Conservation (phyloP, 2,888 invertebrate species). For the Polydrusus tereticollis region DNA sequence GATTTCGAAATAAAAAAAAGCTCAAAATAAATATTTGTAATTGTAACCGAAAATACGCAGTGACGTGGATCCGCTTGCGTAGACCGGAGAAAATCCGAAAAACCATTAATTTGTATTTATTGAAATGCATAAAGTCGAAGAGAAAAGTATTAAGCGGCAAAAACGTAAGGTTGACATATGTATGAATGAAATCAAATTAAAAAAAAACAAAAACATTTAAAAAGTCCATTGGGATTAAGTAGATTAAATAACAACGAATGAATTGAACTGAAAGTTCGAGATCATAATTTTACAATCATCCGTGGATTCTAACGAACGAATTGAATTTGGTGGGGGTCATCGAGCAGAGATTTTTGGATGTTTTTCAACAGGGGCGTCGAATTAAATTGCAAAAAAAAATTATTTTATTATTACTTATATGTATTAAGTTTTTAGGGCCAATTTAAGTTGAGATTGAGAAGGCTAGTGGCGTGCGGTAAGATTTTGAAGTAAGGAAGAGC, state of each 20-base stretch:
- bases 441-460: too few species aligned
- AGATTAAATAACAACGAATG: not conserved
- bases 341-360: constrained; percentile 53
- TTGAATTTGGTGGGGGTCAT: constrained; percentile 57
- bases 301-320: constrained; percentile 54
- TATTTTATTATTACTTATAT: too few species aligned
- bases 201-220: constrained; percentile 2
- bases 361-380: constrained; percentile 50
- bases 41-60: constrained; percentile 54
- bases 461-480: too few species aligned
- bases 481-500: too few species aligned
- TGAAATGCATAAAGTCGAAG: not conserved
- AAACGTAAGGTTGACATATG: too few species aligned
- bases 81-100: constrained; percentile 14
- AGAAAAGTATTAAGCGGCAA: too few species aligned
- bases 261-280: constrained; percentile 41
- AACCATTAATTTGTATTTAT: constrained; percentile 10
- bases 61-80: constrained; percentile 33
- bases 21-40: constrained; percentile 57
- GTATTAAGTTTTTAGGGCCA: too few species aligned
- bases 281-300: constrained; percentile 54
- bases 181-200: not conserved
- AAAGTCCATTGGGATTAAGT: not conserved
- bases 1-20: constrained; percentile 38
- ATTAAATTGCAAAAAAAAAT: constrained; percentile 4